Conservation (phyloP, 2,888 invertebrate species). For the Stratiomys singularior region DNA sequence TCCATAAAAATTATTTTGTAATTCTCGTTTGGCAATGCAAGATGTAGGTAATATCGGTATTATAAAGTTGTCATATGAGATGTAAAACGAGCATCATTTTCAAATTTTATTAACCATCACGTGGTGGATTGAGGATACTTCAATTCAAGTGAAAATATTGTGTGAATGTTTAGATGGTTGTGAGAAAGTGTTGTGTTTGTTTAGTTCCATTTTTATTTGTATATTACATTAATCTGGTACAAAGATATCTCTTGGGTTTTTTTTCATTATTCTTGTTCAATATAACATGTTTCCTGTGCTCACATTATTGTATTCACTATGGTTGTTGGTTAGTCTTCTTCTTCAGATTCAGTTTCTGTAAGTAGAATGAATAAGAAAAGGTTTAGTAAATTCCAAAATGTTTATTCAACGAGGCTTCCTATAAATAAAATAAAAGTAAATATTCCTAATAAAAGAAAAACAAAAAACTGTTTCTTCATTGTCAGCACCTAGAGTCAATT, state of each 20-base stretch:
- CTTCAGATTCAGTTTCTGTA: constrained; percentile 65
- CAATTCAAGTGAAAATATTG: too few relatives aligned
- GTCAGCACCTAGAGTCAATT: constrained; percentile 30
- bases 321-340: constrained; percentile 58
- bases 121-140: too few relatives aligned
- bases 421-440: constrained; percentile 24
- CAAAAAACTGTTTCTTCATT: constrained; percentile 48
- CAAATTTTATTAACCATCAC: too few relatives aligned
- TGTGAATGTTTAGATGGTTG: neutral
- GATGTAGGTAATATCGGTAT: too few relatives aligned
- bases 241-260: constrained; percentile 31
- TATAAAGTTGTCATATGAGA: too few relatives aligned
- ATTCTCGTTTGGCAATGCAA: too few relatives aligned
- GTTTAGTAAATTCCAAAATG: too few relatives aligned
- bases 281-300: constrained; percentile 21
- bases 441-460: too few relatives aligned
- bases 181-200: neutral
- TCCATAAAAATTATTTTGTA: too few relatives aligned
- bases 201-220: constrained; percentile 12
- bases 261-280: too few relatives aligned
- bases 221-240: constrained; percentile 33
- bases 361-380: constrained; percentile 50
- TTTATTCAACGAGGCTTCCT: constrained; percentile 21
- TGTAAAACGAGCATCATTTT: too few relatives aligned
- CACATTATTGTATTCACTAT: constrained; percentile 5